Base-by-base conservation (phyloP, 2,797 vertebrate genomes). In the Paratrypauchen microcephalus region DNA sequence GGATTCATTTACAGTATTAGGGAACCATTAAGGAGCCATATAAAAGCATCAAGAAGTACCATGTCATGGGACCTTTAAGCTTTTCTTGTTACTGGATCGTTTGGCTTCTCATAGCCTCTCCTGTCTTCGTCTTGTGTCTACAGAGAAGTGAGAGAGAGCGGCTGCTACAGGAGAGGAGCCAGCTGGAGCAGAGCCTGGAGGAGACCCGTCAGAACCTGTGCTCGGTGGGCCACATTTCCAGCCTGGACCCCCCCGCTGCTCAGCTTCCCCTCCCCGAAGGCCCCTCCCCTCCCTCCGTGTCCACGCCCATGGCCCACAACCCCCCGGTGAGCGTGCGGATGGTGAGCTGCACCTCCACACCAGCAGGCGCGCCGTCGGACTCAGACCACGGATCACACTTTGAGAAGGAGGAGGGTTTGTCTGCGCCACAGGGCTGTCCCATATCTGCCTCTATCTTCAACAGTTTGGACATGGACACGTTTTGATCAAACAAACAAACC, bases 81-180 rank as follows among this genome's bases (percentile, higher is more conserved):
- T 30, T 30, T 4, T 30, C 28, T 30, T 3, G 28, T 30, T 4
- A 30, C 28, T 30, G 28, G 28, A 30, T 30, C 28, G 28, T 30
- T 4, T 30, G 4, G 30, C 30, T 7, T 32, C 30, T 84, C 28
- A 32, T 26, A 56, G 18, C 12, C 23, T 56, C 23, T 56, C 23
- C 12, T 36, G 18, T 19, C 30, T 11, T 3, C 60, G 73, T 77
- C 72, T 16, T 9, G 28, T 59, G 58, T 3, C 39, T 13, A 13
- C 92, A 99, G 97, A 95, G 92, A 92, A 90, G 72, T 18, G 95
- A 99, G 82, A 98, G 96, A 85, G 94, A 95, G 56, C 95, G 90
- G 59, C 90, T 99, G 74, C 73, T 96, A 82, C 94, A 94, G 79
- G 97, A 99, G 83, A 93, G 88, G 76, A 93, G 92, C 19, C 92